Evolutionary conservation across 2,797 vertebrate genomes (phyloP), one percentile per base, ranked within the genome.

Genomic region (Gobio occitaniae): DNA sequence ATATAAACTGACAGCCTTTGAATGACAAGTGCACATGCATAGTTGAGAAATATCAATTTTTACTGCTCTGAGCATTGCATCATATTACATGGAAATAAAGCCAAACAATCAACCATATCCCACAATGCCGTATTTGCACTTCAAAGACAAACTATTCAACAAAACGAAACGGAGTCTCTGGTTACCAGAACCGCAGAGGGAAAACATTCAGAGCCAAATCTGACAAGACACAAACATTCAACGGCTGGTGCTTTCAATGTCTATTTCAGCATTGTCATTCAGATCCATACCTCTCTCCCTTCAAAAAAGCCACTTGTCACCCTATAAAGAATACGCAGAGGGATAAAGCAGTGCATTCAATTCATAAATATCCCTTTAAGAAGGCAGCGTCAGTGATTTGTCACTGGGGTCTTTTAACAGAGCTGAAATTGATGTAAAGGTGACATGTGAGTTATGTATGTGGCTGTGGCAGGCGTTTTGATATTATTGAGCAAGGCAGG

Each of bases 381-480:
- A 91, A 78, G 82, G 68, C 80, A 44, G 12, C 56, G 50, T 90
- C 87, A 83, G 85, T 81, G 85, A 89, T 90, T 90, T 91, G 90
- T 90, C 88, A 90, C 84, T 61, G 59, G 84, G 68, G 87, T 84
- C 82, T 88, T 88, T 86, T 78, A 84, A 85, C 80, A 84, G 70
- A 83, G 83, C 69, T 83, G 71, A 84, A 90, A 86, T 80, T 89
- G 89, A 90, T 88, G 86, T 87, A 84, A 81, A 86, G 89, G 80
- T 90, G 91, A 91, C 89, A 89, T 87, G 82, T 88, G 88, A 92
- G 88, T 88, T 89, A 90, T 90, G 87, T 87, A 82, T 82, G 78
- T 81, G 87, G 80, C 65, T 83, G 83, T 86, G 87, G 83, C 81
- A 82, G 81, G 59, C 68, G 71, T 89, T 86, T 87, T 89, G 90